These are phyloP conservation scores for Leucophenga maculata DNA, from an alignment of 2,888 invertebrate genomes.

Conservation along the genomic window DNA sequence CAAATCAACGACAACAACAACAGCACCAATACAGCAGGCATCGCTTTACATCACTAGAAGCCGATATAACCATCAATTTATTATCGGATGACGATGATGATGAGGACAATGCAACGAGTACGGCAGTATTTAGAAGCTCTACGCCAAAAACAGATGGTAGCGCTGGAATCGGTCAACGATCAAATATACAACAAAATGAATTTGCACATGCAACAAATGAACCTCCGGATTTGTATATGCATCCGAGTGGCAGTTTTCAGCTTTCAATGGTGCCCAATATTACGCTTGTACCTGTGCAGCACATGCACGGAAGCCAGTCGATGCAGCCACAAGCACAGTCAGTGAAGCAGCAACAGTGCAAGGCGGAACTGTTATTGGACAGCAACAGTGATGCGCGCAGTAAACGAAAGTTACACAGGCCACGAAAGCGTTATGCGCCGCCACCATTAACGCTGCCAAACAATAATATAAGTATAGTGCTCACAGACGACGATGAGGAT, in stretches of 20 bases:
- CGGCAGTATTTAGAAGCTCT: background rate
- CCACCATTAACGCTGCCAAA: constrained; percentile 19
- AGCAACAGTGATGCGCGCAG: constrained; percentile 32
- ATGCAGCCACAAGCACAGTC: background rate
- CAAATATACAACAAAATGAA: background rate
- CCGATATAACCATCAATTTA: constrained; percentile 66
- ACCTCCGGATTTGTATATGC: background rate
- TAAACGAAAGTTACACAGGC: constrained; percentile 47
- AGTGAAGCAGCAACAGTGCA: constrained; percentile 30
- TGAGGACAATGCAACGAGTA: background rate
- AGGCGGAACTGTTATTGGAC: constrained; percentile 20
- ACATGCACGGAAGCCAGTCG: background rate
- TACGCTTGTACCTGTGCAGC: constrained; percentile 43
- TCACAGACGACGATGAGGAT: constrained; percentile 63
- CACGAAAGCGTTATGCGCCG: constrained; percentile 45
- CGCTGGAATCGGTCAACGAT: background rate
- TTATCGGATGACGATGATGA: constrained; percentile 63
- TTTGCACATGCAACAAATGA: constrained; percentile 21
- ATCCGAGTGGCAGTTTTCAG: constrained; percentile 37
- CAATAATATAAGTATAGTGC: constrained; percentile 57
- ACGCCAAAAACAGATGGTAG: background rate
- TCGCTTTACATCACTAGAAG: constrained; percentile 48
- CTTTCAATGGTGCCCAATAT: constrained; percentile 52
- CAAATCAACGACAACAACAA: constrained; percentile 19
- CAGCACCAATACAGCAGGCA: constrained; percentile 38